Evolutionary conservation across 1,140 invertebrate genomes (phyloP), one percentile per base, ranked within the genome.

Genomic region (Lepidurus packardi): DNA sequence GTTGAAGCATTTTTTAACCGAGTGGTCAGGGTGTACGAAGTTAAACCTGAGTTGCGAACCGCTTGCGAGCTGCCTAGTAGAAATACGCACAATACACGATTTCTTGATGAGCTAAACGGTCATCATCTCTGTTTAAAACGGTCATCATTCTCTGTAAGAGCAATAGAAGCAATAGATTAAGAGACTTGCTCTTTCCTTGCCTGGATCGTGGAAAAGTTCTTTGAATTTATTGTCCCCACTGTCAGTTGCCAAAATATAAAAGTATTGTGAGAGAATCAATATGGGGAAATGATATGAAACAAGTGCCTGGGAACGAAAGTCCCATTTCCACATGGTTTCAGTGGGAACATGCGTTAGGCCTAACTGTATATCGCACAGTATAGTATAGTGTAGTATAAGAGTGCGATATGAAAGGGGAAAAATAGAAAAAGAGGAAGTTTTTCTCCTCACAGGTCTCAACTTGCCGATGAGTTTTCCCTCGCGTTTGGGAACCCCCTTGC

Each of bases 201-300:
- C 16, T 65, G 53, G 21, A 21, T 65, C 16, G 53, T 65, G 34
- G 34, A 65, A 16, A 65, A 65, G 53, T 65, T 21, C 21, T 13
- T 65, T 65, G 16, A 21, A 65, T n/a, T 65, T 65, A 65, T 65
- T 21, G 53, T 16, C 53, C 34, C 53, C 13, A 7, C 53, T 65
- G 53, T 65, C 53, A 16, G 53, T 65, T 16, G 53, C 53, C 53
- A 65, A 65, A 65, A 65, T 65, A 65, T 65, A 65, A 65, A 65
- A 65, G 16, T 65, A 65, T 65, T 13, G 53, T 65, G 53, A 65
- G 53, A 65, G 53, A 65, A 65, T 65, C 53, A 65, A 65, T 65
- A 65, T 65, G 53, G 53, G 53, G 53, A 13, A 65, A 21, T 21
- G 53, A 9, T 65, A 21, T 65, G 53, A 65, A 65, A 65, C 53